Base-by-base conservation (phyloP, 2,113 vertebrate genomes). In the Psephotus haematonotus region DNA sequence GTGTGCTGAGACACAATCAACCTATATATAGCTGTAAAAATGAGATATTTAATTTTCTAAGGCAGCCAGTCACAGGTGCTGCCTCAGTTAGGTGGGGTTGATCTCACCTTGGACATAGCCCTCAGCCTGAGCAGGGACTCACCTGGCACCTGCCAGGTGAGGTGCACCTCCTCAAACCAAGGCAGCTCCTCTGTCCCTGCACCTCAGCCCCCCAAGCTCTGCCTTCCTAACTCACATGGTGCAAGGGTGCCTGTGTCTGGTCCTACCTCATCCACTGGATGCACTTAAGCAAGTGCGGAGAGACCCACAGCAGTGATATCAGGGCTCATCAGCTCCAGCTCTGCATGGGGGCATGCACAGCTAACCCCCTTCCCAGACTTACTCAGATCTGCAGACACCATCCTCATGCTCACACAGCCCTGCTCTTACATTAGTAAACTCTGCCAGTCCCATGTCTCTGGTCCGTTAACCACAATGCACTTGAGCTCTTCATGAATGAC, bases 251-350 rank as follows among this genome's bases (percentile, higher is more conserved):
- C 23, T 65, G 49, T 23, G 20, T 3, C 77, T 84, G 18, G 2
- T 44, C n/a, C 62, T 71, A 18, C 33, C 44, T 72, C 43, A n/a
- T 9, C 33, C 39, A 52, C 67, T 9, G 1, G 22, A 6, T 16
- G 65, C 28, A 7, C 50, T 11, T 43, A 39, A 60, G 49, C 6
- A 11, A 18, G 16, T 0, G 0, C 64, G 70, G 64, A 31, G 37
- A 88, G 13, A 69, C 23, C 18, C 44, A 28, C 1, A 2, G 62
- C 43, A 63, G 63, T 0, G 0, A 13, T 62, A 16, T 28, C 47
- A 78, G 60, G 23, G 41, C 53, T 71, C 52, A 9, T 1, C 6
- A 46, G 28, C 50, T 79, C 55, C 12, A 3, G 22, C 13, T 41
- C 25, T 27, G 17, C 39, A 24, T 6, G 14, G 25, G 25, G 29